Evolutionary conservation across 2,888 invertebrate genomes (phyloP).

Genomic region (Opisthograptis luteolata): DNA sequence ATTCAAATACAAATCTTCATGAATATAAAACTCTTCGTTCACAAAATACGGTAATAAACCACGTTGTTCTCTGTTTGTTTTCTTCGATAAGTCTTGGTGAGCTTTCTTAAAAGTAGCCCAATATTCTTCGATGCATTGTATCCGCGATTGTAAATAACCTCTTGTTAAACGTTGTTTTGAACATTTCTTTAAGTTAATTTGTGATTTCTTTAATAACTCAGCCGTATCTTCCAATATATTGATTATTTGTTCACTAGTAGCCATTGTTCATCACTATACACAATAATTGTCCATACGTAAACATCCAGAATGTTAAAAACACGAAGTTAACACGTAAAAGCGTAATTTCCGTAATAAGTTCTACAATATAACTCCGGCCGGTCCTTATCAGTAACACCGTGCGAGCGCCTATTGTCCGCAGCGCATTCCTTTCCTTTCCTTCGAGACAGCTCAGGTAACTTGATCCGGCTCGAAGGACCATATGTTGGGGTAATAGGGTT

Average conservation of each 20-base stretch:
- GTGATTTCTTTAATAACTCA: not conserved
- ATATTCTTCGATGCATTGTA: not conserved
- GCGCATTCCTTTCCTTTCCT: not conserved
- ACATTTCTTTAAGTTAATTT: not conserved
- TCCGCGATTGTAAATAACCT: not conserved
- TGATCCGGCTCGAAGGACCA: not conserved
- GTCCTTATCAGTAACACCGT: not conserved
- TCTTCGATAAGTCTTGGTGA: not conserved
- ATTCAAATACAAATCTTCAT: not conserved
- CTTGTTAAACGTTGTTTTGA: not conserved
- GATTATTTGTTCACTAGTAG: not conserved
- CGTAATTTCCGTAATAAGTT: too few species aligned
- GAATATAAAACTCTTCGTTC: not conserved
- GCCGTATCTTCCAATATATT: not conserved
- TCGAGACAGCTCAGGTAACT: not conserved
- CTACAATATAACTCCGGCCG: not conserved
- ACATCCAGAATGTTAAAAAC: too few species aligned
- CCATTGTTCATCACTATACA: not conserved
- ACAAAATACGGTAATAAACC: not conserved
- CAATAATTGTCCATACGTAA: not conserved
- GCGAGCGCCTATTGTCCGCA: not conserved
- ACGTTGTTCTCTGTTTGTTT: not conserved
- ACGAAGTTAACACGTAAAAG: too few species aligned
- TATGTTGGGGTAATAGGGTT: not conserved
- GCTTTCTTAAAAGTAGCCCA: not conserved